Evolutionary conservation across 2,113 vertebrate species (phyloP).

Genomic region (Speoplatyrhinus poulsoni): DNA sequence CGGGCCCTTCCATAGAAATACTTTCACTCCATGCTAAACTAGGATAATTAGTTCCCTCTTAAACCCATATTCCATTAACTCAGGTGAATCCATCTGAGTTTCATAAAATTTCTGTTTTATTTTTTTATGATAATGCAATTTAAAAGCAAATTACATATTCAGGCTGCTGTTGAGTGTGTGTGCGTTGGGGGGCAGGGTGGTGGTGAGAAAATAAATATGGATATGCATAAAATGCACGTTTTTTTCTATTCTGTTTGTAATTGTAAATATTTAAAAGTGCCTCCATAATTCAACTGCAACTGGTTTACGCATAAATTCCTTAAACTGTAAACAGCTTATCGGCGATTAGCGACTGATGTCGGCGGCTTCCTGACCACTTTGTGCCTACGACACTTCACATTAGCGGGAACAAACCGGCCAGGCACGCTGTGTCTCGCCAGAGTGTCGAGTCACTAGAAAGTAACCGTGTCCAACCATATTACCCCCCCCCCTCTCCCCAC

Average conservation of each 20-base stretch:
- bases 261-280: constrained; percentile 63
- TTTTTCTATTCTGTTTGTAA: constrained; percentile 50
- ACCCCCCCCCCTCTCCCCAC: constrained; percentile 1
- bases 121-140: constrained; percentile 79
- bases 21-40: constrained; percentile 74
- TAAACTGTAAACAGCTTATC: constrained; percentile 63
- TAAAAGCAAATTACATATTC: constrained; percentile 78
- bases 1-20: constrained; percentile 69
- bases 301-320: constrained; percentile 62
- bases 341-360: constrained; percentile 58
- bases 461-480: background rate
- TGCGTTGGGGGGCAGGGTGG: constrained; percentile 39
- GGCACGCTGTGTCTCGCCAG: background rate
- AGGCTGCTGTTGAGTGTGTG: constrained; percentile 46
- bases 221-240: constrained; percentile 45
- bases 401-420: constrained; percentile 4
- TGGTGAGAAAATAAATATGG: constrained; percentile 53
- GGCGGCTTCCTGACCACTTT: constrained; percentile 38
- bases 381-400: constrained; percentile 42
- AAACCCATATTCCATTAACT: constrained; percentile 84
- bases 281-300: constrained; percentile 47
- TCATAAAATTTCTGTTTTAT: constrained; percentile 77
- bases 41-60: constrained; percentile 81
- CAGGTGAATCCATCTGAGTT: constrained; percentile 78
- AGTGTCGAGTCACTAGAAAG: constrained; percentile 2